Conservation (phyloP, 2,113 vertebrate genomes). For the Leucopsar rothschildi region DNA sequence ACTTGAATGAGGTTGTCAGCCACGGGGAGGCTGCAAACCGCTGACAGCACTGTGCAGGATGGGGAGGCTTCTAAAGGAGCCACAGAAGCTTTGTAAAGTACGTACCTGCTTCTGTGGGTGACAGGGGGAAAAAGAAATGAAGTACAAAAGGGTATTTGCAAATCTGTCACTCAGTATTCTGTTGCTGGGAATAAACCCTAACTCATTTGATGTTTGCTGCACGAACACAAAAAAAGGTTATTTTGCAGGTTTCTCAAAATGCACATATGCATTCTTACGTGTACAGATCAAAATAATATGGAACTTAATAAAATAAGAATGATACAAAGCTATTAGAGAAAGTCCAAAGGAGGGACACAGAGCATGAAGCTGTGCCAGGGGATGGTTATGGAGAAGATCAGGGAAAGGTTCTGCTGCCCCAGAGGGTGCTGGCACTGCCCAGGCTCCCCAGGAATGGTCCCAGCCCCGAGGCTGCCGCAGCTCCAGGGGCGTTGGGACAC, state of each 20-base stretch:
- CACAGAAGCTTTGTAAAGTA: background rate
- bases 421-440: background rate
- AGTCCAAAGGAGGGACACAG: no score
- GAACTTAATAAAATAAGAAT: background rate
- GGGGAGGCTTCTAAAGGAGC: background rate
- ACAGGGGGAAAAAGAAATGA: background rate
- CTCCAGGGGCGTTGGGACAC: background rate
- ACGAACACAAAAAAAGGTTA: fast-evolving
- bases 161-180: background rate
- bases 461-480: background rate
- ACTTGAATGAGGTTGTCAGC: slow-evolving; percentile 32
- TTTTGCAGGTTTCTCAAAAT: background rate
- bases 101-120: background rate
- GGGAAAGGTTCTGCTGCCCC: background rate
- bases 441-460: background rate
- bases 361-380: background rate
- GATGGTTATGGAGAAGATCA: fast-evolving
- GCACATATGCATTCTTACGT: background rate
- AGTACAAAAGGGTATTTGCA: background rate
- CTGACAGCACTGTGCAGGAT: slow-evolving; percentile 2
- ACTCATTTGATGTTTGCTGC: background rate
- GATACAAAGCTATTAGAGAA: background rate
- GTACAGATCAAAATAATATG: background rate
- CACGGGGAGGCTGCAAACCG: background rate
- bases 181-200: background rate